These are phyloP conservation scores for Apolygus lucorum DNA, from an alignment of 1,140 invertebrate genomes.

Conservation along the genomic window DNA sequence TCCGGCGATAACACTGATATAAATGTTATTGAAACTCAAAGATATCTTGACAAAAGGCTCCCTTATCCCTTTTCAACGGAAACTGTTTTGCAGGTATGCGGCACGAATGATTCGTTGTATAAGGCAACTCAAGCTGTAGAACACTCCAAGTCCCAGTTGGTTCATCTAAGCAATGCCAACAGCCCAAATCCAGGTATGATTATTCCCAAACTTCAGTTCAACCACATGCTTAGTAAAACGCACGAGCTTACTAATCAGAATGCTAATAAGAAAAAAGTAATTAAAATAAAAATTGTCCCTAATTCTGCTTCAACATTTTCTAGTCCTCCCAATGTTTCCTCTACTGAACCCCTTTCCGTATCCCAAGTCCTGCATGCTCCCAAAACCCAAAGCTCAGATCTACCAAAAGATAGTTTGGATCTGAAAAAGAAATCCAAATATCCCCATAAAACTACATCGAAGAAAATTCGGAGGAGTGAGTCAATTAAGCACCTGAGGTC, in stretches of 20 bases:
- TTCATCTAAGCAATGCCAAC: not conserved
- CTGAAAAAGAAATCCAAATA: no score
- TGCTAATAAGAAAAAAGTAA: not conserved
- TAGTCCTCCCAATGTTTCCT: no score
- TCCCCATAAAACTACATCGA: no score
- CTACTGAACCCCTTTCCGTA: no score
- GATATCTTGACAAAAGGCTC: constrained; percentile 3
- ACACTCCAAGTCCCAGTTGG: not conserved
- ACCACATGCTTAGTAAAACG: not conserved
- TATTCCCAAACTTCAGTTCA: not conserved
- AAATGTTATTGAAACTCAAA: not conserved
- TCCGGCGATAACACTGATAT: not conserved
- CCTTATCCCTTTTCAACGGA: constrained; percentile 17
- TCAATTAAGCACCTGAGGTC: not conserved
- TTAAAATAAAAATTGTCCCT: not conserved
- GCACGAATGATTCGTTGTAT: not conserved
- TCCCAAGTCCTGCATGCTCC: no score
- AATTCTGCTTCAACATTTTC: no score
- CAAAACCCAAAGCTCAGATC: no score
- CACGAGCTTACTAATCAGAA: not conserved
- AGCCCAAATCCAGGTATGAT: not conserved
- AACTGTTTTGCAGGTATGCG: constrained; percentile 16
- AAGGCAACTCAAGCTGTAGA: not conserved
- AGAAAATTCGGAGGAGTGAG: not conserved
- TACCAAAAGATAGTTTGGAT: no score